Conservation (phyloP, 2,797 vertebrate species). For the Sebastes glaucus region DNA sequence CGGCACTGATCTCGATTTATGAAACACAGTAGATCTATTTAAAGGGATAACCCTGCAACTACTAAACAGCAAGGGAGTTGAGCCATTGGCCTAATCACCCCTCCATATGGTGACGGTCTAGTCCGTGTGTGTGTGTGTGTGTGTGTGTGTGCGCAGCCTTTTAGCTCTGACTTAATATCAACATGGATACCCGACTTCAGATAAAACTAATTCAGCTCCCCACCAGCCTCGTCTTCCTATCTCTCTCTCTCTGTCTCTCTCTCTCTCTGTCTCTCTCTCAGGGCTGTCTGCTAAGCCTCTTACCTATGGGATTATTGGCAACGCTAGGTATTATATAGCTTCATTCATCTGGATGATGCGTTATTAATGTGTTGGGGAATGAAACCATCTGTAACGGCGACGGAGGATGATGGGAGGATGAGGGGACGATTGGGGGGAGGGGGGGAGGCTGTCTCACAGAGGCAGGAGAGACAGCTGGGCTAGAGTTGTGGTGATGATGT, state of each 20-base stretch:
- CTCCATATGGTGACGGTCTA: conserved; percentile 35
- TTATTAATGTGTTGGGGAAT: conserved; percentile 78
- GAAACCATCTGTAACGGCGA: conserved; percentile 70
- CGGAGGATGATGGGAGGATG: conserved; percentile 52
- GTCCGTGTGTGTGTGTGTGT: conserved; percentile 22
- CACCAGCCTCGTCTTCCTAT: not conserved
- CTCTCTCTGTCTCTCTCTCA: conserved; percentile 41
- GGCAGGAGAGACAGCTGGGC: not conserved
- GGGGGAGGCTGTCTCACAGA: not conserved
- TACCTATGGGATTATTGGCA: conserved; percentile 80
- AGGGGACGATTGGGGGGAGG: not conserved
- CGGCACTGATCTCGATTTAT: conserved; percentile 11
- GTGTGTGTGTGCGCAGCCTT: conserved; percentile 16
- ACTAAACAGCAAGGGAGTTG: conserved; percentile 21
- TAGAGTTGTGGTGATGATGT: not conserved
- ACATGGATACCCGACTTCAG: conserved; percentile 47
- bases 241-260: not conserved
- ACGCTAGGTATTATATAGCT: conserved; percentile 76
- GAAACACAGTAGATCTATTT: conserved; percentile 52
- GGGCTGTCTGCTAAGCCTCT: conserved; percentile 76
- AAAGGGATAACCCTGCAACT: conserved; percentile 46
- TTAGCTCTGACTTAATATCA: conserved; percentile 47
- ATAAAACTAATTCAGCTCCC: conserved; percentile 50
- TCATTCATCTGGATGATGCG: conserved; percentile 80
- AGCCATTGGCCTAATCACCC: conserved; percentile 34